Base-by-base conservation (phyloP, 2,888 invertebrate genomes). In the Pachycephus smyrnensis region DNA sequence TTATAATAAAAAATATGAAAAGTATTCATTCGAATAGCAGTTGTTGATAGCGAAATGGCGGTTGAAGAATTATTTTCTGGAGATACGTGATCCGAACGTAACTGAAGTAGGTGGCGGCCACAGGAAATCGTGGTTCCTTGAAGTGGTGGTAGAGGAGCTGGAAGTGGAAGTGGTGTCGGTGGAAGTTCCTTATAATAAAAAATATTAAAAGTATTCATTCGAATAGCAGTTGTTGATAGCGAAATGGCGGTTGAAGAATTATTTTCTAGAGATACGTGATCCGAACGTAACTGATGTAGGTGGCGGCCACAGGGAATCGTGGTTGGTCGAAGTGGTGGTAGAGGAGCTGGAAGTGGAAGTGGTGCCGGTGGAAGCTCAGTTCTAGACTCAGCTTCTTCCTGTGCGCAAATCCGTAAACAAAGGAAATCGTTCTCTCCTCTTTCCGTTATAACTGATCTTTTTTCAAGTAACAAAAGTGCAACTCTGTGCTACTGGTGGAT, bases 341-440 rank as follows among this genome's bases (percentile, higher is more conserved):
- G n/a, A 71, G 71, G 31, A 31, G 31, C 31, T 32, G 71, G 71
- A 32, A 31, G 71, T 32, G 71, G 71, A 32, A 32, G 71, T 32
- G 31, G 71, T 71, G 1, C 12, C 71, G 31, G 31, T 71, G 81
- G 76, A 79, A 77, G 79, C 79, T 86, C 83, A 86, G 86, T 86
- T 76, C 77, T 80, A 77, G 73, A 84, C 79, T 77, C 81, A 80
- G 82, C 80, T 80, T 82, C 81, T 79, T 82, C 81, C 81, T 79
- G 79, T 77, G 75, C 81, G 81, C 83, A 83, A 82, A 82, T 79
- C 69, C 79, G 77, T 77, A 76, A 75, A 79, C 77, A 79, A 80
- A 40, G 77, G 75, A 37, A 69, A 23, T 69, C 40, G 40, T 82
- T 79, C 75, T 77, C 55, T 68, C 12, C 37, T 68, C n/a, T 75